Evolutionary conservation across 1,140 invertebrate species (phyloP).

Genomic region (Charaxes varanes): DNA sequence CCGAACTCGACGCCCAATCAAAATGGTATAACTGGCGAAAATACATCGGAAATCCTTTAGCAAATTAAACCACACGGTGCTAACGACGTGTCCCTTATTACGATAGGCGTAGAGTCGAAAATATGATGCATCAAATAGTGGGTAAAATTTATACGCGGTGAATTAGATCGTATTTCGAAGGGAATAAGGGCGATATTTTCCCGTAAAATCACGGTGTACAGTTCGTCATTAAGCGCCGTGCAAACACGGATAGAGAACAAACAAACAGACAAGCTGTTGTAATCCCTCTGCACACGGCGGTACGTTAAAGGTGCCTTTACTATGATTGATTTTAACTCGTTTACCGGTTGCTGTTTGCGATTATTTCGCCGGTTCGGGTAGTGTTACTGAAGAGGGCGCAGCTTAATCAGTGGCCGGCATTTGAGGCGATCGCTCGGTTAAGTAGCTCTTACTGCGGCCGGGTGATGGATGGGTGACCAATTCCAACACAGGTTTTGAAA

Average conservation of each 20-base stretch:
- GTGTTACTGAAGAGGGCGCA: no score
- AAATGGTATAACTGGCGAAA: slow-evolving; percentile 17
- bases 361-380: no score
- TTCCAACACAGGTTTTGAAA: no score
- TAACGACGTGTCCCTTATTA: slow-evolving; percentile 1
- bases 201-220: slow-evolving; percentile 3
- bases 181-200: slow-evolving; percentile 1
- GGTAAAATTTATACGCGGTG: background rate
- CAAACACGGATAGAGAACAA: slow-evolving; percentile 38
- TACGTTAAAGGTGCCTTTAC: slow-evolving; percentile 12
- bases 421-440: no score
- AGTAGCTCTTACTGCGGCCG: no score
- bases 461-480: no score
- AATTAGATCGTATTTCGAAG: background rate
- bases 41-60: slow-evolving; percentile 10
- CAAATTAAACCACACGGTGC: slow-evolving; percentile 12
- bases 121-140: slow-evolving; percentile 18
- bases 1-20: slow-evolving; percentile 23
- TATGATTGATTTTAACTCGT: slow-evolving; percentile 18
- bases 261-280: slow-evolving; percentile 41
- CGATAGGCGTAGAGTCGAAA: slow-evolving; percentile 1
- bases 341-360: slow-evolving; percentile 1
- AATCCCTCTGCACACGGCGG: slow-evolving; percentile 33
- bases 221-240: slow-evolving; percentile 33
- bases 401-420: no score